Evolutionary conservation across 2,888 invertebrate species (phyloP).

Genomic region (Pristionchus entomophagus): DNA sequence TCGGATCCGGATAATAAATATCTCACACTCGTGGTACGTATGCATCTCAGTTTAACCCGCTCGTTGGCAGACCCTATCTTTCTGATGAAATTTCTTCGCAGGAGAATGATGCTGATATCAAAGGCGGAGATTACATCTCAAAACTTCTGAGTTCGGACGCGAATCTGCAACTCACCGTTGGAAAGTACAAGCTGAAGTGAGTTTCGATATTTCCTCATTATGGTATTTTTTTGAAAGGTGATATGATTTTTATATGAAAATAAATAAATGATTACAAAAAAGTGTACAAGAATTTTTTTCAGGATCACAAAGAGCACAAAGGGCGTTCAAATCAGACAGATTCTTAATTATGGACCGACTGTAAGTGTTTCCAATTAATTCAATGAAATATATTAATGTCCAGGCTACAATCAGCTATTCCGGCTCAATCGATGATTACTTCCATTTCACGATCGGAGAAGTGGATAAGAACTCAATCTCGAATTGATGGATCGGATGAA

Average conservation of each 20-base stretch:
- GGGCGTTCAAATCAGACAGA: background rate
- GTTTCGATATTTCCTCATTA: background rate
- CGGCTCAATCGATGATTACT: background rate
- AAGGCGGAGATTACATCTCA: background rate
- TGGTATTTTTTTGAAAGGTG: too few species aligned
- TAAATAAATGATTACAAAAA: background rate
- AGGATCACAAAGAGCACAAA: constrained; percentile 15
- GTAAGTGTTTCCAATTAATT: background rate
- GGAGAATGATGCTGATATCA: background rate
- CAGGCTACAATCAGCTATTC: background rate
- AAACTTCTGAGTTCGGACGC: background rate
- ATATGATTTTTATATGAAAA: background rate
- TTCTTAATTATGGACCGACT: background rate
- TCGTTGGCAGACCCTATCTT: too few species aligned
- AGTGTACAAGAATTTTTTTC: too few species aligned
- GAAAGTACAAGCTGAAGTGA: constrained; percentile 27
- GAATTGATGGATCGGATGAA: too few species aligned
- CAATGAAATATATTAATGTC: background rate
- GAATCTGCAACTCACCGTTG: constrained; percentile 12
- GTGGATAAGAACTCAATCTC: background rate
- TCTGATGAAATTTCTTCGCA: background rate
- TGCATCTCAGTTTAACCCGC: too few species aligned
- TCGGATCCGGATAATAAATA: background rate
- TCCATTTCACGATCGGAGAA: background rate
- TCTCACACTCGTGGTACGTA: background rate